phyloP scores from a whole-genome alignment of 2,113 vertebrate species.

The Oryzias melastigma region DNA sequence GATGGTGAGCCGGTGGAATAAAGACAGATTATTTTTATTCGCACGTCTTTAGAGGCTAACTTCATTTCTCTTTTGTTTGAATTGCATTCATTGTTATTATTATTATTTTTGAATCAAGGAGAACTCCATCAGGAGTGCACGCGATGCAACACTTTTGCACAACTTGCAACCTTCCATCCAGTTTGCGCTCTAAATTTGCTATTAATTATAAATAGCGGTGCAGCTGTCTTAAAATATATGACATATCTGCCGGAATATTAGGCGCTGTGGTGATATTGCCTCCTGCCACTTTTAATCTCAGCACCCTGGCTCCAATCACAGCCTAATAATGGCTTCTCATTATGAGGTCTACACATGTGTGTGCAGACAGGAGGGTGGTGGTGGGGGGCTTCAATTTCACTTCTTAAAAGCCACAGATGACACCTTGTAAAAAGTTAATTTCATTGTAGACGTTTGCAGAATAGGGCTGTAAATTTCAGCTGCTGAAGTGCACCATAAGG shows the following conservation, averaged over 20 bases:
- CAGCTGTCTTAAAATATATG: slow-evolving; percentile 79
- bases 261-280: slow-evolving; percentile 67
- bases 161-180: slow-evolving; percentile 57
- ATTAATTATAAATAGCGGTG: slow-evolving; percentile 75
- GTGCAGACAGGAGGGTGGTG: neutral
- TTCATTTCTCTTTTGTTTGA: slow-evolving; percentile 63
- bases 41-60: slow-evolving; percentile 67
- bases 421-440: slow-evolving; percentile 77
- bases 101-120: slow-evolving; percentile 46
- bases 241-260: slow-evolving; percentile 66
- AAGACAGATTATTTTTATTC: slow-evolving; percentile 71
- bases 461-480: slow-evolving; percentile 69
- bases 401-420: slow-evolving; percentile 74
- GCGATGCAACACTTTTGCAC: slow-evolving; percentile 31
- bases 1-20: slow-evolving; percentile 64
- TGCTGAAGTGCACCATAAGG: slow-evolving; percentile 45
- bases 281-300: slow-evolving; percentile 77
- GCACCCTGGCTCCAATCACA: slow-evolving; percentile 72
- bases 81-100: slow-evolving; percentile 55
- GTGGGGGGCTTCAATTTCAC: slow-evolving; percentile 53
- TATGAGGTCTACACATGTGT: slow-evolving; percentile 47
- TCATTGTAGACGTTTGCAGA: slow-evolving; percentile 72
- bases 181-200: slow-evolving; percentile 66
- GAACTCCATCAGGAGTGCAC: slow-evolving; percentile 7
- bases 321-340: slow-evolving; percentile 77